These are phyloP conservation scores for Plestiodon gilberti DNA, from an alignment of 2,113 vertebrate species.

Conservation along the genomic window DNA sequence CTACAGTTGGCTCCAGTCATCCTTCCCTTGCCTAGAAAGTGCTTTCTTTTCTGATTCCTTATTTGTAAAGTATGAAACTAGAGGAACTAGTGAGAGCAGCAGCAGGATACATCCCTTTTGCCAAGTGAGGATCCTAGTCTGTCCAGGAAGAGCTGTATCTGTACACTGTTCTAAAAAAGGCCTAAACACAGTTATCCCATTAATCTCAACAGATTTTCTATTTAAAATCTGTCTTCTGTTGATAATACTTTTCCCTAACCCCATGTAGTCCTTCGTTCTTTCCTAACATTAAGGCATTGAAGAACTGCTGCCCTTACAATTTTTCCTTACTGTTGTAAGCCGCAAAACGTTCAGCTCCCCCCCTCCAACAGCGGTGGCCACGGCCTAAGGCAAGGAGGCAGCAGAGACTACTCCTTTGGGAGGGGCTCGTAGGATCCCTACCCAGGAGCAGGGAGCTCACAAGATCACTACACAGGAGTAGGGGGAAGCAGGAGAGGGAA, in stretches of 20 bases:
- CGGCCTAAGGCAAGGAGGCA: no score
- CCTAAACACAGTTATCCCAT: neutral
- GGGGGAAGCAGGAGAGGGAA: no score
- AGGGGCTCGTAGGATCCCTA: no score
- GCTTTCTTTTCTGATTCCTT: neutral
- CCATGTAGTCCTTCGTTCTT: neutral
- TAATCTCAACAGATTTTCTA: neutral
- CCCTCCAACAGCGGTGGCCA: no score
- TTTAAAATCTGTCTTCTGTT: neutral
- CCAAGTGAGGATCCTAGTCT: neutral
- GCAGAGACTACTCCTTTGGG: no score
- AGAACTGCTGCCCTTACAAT: neutral
- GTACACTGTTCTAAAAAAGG: neutral
- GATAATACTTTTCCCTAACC: accelerated
- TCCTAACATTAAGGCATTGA: neutral
- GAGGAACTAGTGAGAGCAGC: neutral
- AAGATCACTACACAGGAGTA: no score
- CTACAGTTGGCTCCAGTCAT: neutral
- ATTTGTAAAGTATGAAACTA: neutral
- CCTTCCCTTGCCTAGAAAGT: neutral
- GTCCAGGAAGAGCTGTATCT: neutral
- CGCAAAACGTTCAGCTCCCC: no score
- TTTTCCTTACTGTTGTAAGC: neutral
- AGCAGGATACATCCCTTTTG: neutral
- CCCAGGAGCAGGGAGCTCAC: no score